These are phyloP conservation scores for Drosophila phalerata DNA, from an alignment of 2,888 invertebrate genomes.

Conservation along the genomic window DNA sequence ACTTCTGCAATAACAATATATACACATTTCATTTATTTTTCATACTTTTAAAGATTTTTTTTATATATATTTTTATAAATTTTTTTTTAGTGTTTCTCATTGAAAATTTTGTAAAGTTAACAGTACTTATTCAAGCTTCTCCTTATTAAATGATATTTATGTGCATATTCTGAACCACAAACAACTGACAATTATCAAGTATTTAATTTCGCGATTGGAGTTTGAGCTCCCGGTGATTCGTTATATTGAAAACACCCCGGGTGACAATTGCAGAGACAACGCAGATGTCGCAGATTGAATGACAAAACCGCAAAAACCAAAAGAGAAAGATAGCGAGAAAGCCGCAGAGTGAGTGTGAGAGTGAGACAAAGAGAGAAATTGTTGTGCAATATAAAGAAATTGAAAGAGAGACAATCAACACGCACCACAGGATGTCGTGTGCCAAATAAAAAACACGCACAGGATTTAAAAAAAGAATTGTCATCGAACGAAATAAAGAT, in stretches of 20 bases:
- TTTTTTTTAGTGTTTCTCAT: too few species aligned
- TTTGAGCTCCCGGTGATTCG: constrained; percentile 1
- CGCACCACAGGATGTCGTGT: constrained; percentile 68
- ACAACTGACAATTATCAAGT: constrained; percentile 63
- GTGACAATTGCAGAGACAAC: constrained; percentile 65
- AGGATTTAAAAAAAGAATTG: constrained; percentile 50
- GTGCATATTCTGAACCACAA: constrained; percentile 45
- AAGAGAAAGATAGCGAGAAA: constrained; percentile 25
- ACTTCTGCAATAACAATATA: too few species aligned
- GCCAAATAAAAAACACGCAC: constrained; percentile 50
- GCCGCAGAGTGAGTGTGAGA: constrained; percentile 12
- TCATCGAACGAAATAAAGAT: constrained; percentile 19
- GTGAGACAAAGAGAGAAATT: constrained; percentile 24
- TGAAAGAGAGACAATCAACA: constrained; percentile 66
- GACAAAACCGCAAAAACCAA: constrained; percentile 64
- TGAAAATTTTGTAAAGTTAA: background rate
- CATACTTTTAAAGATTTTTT: too few species aligned
- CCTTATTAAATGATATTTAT: background rate
- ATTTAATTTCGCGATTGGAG: constrained; percentile 57
- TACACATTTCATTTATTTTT: too few species aligned
- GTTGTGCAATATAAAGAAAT: constrained; percentile 39
- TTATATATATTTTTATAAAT: too few species aligned
- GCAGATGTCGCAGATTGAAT: constrained; percentile 51
- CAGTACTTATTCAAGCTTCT: background rate
- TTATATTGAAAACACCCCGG: constrained; percentile 52